Percentiles rank a stretch among this genome's conserved stretches.
Evolutionary conservation across 2,113 vertebrate genomes (phyloP).

Genomic region (Oceanites oceanicus): DNA sequence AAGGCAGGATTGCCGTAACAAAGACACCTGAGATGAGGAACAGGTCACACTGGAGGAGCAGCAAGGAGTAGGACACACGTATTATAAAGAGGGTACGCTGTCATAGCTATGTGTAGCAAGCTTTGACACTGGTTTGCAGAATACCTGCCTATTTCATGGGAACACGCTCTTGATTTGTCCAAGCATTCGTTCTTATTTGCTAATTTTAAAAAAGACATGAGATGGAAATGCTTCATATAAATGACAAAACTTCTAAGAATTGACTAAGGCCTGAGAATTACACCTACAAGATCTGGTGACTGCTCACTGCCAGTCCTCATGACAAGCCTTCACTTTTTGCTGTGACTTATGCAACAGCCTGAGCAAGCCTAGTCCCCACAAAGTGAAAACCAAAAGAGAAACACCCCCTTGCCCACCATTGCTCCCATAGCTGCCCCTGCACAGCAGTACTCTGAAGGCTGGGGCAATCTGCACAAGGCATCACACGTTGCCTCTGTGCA

Average conservation of each 20-base stretch:
- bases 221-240: not conserved
- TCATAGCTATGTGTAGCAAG: not conserved
- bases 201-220: not conserved
- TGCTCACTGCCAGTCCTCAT: not conserved
- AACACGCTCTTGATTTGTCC: not conserved
- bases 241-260: not conserved
- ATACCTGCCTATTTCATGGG: not conserved
- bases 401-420: accelerated
- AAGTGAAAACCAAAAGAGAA: not conserved
- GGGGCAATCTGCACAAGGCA: not conserved
- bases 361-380: not conserved
- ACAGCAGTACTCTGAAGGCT: not conserved
- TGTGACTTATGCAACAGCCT: not conserved
- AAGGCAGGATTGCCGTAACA: not conserved
- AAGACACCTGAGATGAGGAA: not conserved
- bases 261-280: not conserved
- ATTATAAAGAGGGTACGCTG: not conserved
- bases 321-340: not conserved
- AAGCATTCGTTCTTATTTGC: not conserved
- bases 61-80: not conserved
- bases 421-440: not conserved
- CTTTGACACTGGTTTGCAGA: not conserved
- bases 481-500: not conserved
- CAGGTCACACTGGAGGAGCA: not conserved
- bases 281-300: not conserved